Percentiles rank a stretch among this genome's conserved stretches.
phyloP scores from a whole-genome alignment of 2,888 invertebrate species.

The Harpalus rubripes region DNA sequence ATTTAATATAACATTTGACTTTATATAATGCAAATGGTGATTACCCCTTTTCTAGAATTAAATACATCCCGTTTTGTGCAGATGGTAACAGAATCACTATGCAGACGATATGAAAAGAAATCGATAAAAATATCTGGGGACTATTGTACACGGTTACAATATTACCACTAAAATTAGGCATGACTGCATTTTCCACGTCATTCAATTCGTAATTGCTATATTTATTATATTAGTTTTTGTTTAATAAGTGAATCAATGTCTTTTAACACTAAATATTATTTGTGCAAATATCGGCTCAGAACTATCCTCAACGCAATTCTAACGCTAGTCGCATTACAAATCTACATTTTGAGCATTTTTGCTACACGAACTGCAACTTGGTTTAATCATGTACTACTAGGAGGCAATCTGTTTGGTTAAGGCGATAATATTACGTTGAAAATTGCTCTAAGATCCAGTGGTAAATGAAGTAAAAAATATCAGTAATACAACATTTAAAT shows the following conservation, averaged over 20 bases:
- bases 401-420: slow-evolving; percentile 38
- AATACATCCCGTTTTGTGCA: slow-evolving; percentile 59
- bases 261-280: slow-evolving; percentile 64
- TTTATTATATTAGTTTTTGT: slow-evolving; percentile 65
- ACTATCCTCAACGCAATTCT: slow-evolving; percentile 55
- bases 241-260: slow-evolving; percentile 64
- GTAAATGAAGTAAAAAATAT: slow-evolving; percentile 57
- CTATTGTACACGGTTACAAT: slow-evolving; percentile 64
- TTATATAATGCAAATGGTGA: slow-evolving; percentile 1
- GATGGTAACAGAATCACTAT: slow-evolving; percentile 39
- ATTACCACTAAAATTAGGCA: slow-evolving; percentile 65
- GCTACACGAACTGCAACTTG: slow-evolving; percentile 9
- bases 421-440: slow-evolving; percentile 60
- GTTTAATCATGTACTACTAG: slow-evolving; percentile 26
- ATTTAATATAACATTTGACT: not conserved
- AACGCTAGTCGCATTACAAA: slow-evolving; percentile 20
- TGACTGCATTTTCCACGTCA: slow-evolving; percentile 58
- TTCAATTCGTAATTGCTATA: slow-evolving; percentile 66
- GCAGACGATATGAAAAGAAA: slow-evolving; percentile 41
- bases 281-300: slow-evolving; percentile 62
- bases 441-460: slow-evolving; percentile 66
- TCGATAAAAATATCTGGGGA: slow-evolving; percentile 42
- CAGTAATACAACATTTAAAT: slow-evolving; percentile 61
- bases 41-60: slow-evolving; percentile 54
- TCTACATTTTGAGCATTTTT: slow-evolving; percentile 20